Percentiles rank a stretch among this genome's conserved stretches.
Conservation (phyloP, 2,797 vertebrate genomes). For the Choloepus didactylus region DNA sequence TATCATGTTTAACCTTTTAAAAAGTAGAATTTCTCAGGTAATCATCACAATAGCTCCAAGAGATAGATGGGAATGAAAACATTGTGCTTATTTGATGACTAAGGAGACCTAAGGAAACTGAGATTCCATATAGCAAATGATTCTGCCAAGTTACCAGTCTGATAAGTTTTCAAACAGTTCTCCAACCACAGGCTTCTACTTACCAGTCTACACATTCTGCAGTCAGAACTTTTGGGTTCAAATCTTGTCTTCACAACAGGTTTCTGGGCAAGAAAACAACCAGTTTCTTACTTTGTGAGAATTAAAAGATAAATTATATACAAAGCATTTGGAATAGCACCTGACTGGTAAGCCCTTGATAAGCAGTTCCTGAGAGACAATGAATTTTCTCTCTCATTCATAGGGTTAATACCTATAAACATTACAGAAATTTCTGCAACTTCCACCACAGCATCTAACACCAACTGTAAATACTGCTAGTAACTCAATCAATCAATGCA, state of each 20-base stretch:
- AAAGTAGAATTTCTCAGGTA: slow-evolving; percentile 25
- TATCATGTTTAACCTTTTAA: neutral
- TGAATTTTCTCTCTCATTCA: neutral
- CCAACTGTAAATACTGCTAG: too few species aligned
- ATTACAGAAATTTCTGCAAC: neutral
- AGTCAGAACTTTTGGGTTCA: neutral
- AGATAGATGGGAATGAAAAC: neutral
- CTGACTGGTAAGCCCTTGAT: neutral
- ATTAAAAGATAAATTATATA: neutral
- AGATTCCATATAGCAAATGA: neutral
- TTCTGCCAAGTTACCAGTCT: neutral
- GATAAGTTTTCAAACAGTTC: neutral
- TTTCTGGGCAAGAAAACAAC: neutral
- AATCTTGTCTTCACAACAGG: neutral
- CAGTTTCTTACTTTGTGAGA: neutral
- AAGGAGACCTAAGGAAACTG: neutral
- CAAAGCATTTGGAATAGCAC: neutral
- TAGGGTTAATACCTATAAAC: neutral
- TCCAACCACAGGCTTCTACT: neutral
- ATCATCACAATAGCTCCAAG: neutral
- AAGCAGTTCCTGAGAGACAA: neutral
- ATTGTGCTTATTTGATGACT: neutral
- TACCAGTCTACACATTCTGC: neutral
- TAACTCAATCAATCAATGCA: too few species aligned
- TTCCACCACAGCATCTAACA: neutral